Evolutionary conservation across 2,888 invertebrate species (phyloP).

Genomic region (Thereva nobilitata): DNA sequence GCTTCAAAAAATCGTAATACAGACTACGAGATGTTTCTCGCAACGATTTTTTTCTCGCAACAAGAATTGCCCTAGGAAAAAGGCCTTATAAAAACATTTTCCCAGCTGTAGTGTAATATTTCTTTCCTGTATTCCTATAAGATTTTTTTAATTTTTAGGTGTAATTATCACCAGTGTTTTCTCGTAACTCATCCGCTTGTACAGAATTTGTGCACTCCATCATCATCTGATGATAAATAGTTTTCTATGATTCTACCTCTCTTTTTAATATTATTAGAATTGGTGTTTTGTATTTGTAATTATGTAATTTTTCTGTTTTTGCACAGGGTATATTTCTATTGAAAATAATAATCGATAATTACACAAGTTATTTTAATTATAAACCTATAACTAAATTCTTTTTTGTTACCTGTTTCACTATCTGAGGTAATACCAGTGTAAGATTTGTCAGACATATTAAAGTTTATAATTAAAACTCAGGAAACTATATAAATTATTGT

Average conservation of each 20-base stretch:
- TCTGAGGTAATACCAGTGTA: too few species aligned
- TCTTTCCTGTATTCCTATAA: constrained; percentile 38
- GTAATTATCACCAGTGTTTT: constrained; percentile 38
- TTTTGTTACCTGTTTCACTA: constrained; percentile 19
- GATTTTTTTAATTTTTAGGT: constrained; percentile 39
- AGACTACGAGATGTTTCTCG: too few species aligned
- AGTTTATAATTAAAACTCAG: constrained; percentile 26
- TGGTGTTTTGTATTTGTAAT: constrained; percentile 22
- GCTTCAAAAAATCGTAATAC: too few species aligned
- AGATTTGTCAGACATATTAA: constrained; percentile 8
- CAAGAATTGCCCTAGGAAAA: too few species aligned
- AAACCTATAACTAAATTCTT: constrained; percentile 9
- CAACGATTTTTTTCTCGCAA: too few species aligned
- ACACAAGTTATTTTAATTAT: constrained; percentile 15
- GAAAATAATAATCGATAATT: constrained; percentile 31
- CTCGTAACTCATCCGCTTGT: constrained; percentile 36
- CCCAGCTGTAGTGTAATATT: constrained; percentile 38
- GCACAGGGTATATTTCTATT: constrained; percentile 28
- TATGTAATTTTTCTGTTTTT: constrained; percentile 21
- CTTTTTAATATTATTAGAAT: constrained; percentile 25
- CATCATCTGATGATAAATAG: constrained; percentile 36
- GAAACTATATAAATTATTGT: constrained; percentile 26
- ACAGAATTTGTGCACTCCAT: constrained; percentile 38
- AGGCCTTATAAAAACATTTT: too few species aligned
- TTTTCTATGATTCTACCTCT: constrained; percentile 35